Conservation (phyloP, 2,113 vertebrate species). For the Limnothrissa miodon region DNA sequence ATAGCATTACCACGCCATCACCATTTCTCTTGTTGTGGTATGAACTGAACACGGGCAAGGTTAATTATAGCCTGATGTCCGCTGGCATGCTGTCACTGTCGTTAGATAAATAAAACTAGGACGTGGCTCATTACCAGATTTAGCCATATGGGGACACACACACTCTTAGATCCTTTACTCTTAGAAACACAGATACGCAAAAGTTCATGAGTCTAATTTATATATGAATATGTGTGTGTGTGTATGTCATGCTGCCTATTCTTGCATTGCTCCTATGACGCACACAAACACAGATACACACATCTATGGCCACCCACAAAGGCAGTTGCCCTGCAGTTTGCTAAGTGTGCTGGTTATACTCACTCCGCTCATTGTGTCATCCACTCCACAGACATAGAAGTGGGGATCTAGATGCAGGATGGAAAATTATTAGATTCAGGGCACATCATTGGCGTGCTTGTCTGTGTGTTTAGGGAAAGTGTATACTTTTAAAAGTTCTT, state of each 20-base stretch:
- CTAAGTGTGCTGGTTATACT: neutral
- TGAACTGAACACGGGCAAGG: neutral
- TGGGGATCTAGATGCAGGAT: constrained; percentile 44
- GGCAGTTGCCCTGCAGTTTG: neutral
- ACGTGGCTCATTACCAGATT: constrained; percentile 1
- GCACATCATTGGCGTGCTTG: constrained; percentile 61
- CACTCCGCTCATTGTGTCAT: constrained; percentile 31
- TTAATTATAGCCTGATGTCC: constrained; percentile 7
- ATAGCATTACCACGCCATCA: neutral
- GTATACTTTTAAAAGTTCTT: too few species aligned
- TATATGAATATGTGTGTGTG: too few species aligned
- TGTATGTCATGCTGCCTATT: neutral
- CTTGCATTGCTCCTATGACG: neutral
- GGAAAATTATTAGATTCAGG: constrained; percentile 40
- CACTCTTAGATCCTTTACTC: neutral
- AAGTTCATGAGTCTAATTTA: too few species aligned
- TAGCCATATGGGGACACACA: neutral
- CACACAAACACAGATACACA: neutral
- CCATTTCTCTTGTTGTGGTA: neutral
- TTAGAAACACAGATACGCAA: neutral
- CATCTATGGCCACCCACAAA: neutral
- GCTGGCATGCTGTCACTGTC: neutral
- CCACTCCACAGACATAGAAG: constrained; percentile 26
- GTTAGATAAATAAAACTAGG: constrained; percentile 7
- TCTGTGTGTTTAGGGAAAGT: constrained; percentile 36